Evolutionary conservation across 2,797 vertebrate genomes (phyloP).

Genomic region (Characodon lateralis): DNA sequence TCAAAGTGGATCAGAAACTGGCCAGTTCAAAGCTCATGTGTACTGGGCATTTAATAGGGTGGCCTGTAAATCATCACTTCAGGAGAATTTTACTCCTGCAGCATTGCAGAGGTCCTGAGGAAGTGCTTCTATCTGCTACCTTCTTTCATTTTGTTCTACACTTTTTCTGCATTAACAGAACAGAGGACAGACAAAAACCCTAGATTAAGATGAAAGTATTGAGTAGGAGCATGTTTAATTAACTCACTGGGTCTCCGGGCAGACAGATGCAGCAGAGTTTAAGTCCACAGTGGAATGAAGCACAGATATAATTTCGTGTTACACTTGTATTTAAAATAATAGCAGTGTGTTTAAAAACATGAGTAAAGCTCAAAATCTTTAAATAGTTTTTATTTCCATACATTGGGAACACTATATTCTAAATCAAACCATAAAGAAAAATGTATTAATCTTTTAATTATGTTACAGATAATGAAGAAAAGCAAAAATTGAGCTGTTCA

Average conservation of each 20-base stretch:
- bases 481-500: no score
- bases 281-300: background rate
- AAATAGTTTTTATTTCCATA: no score
- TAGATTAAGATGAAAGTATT: constrained; percentile 27
- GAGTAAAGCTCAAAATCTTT: no score
- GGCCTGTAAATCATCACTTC: background rate
- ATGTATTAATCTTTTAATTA: no score
- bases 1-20: constrained; percentile 48
- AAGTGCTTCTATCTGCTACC: background rate
- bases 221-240: constrained; percentile 20
- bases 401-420: no score
- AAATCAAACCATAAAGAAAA: no score
- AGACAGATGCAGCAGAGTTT: constrained; percentile 1
- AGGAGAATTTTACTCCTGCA: constrained; percentile 17
- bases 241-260: constrained; percentile 1
- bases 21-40: constrained; percentile 33
- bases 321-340: no score
- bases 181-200: constrained; percentile 8
- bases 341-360: no score
- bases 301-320: background rate
- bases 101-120: constrained; percentile 21
- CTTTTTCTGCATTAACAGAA: constrained; percentile 16
- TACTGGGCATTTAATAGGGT: constrained; percentile 24
- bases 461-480: no score
- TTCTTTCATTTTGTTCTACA: background rate